A percentile compares a stretch with the other conserved stretches of the same genome.
phyloP scores from a whole-genome alignment of 2,113 vertebrate genomes.

The Chloebia gouldiae region DNA sequence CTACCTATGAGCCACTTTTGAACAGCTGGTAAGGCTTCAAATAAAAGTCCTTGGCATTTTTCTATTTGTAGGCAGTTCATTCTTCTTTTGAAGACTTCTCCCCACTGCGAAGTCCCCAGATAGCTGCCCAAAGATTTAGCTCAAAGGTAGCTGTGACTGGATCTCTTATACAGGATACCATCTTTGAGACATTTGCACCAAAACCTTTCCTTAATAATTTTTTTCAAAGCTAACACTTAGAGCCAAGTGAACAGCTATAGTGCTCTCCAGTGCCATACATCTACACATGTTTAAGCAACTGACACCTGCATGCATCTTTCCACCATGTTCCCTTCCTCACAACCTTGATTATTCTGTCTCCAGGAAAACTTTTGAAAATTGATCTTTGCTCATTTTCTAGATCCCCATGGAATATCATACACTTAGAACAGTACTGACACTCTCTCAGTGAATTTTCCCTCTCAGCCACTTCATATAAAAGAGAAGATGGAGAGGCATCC shows the following conservation, averaged over 20 bases:
- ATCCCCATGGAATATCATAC: background rate
- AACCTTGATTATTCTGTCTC: background rate
- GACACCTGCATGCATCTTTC: background rate
- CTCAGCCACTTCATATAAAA: background rate
- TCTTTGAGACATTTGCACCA: background rate
- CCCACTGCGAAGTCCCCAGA: background rate
- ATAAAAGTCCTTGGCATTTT: background rate
- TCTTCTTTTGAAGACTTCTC: background rate
- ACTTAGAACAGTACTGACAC: background rate
- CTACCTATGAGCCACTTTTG: background rate
- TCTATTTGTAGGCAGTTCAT: background rate
- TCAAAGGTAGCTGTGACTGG: background rate
- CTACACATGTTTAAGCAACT: fast-evolving
- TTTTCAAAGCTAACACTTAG: background rate
- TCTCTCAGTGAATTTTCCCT: background rate
- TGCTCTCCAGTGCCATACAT: background rate
- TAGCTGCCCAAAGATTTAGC: background rate
- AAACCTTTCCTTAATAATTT: background rate
- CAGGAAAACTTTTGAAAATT: background rate
- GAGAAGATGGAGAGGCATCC: background rate
- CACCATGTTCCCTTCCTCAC: background rate
- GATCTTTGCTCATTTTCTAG: background rate
- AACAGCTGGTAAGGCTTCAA: background rate
- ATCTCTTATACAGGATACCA: background rate
- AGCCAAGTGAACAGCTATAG: background rate